Evolutionary conservation across 2,113 vertebrate species (phyloP).

Genomic region (Salvelinus namaycush): DNA sequence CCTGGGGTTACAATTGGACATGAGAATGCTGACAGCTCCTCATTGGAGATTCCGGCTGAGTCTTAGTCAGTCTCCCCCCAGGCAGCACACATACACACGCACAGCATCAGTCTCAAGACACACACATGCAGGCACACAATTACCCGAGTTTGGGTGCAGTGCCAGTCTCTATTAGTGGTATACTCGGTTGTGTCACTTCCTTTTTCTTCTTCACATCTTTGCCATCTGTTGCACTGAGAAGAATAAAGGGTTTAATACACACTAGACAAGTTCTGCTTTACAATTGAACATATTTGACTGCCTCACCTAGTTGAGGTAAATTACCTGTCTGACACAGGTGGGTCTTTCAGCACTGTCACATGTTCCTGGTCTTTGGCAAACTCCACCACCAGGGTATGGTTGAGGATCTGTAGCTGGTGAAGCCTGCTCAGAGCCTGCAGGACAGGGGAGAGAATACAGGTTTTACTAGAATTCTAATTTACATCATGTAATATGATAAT

Average conservation of each 20-base stretch:
- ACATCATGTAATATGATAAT: background rate
- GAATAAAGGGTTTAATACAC: background rate
- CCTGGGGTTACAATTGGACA: conserved; percentile 63
- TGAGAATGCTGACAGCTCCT: conserved; percentile 53
- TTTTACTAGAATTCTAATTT: conserved; percentile 57
- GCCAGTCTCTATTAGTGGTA: conserved; percentile 83
- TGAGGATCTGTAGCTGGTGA: conserved; percentile 89
- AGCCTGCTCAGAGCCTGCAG: conserved; percentile 86
- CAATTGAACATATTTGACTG: background rate
- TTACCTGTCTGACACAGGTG: conserved; percentile 75
- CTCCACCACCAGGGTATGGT: conserved; percentile 88
- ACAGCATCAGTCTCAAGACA: background rate
- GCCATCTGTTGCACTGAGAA: conserved; percentile 55
- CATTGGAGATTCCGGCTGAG: conserved; percentile 36
- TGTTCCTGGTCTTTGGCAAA: conserved; percentile 88
- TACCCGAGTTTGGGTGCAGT: conserved; percentile 88
- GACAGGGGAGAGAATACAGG: background rate
- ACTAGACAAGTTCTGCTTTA: background rate
- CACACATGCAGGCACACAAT: conserved; percentile 42
- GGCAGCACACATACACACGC: conserved; percentile 8
- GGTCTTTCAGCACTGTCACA: conserved; percentile 77
- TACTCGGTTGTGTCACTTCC: conserved; percentile 67
- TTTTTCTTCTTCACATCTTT: conserved; percentile 75
- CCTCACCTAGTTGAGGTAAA: background rate
- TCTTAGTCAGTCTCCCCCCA: conserved; percentile 29